Evolutionary conservation across 2,888 invertebrate genomes (phyloP), one percentile per base, ranked within the genome.

Genomic region (Uropetala carovei): DNA sequence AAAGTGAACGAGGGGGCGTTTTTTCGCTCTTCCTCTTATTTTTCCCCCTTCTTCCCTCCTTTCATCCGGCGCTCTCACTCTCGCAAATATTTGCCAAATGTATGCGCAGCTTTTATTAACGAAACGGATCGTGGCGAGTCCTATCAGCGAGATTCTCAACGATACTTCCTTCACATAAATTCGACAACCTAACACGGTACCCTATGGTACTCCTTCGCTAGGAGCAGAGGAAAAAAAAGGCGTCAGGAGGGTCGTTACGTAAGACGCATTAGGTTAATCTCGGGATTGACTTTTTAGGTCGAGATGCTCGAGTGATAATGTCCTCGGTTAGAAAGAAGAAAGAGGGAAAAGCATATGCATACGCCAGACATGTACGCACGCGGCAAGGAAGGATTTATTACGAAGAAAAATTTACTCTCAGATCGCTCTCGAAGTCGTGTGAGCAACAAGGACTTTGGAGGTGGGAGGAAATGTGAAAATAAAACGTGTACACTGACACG

Each of bases 131-230:
- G n/a, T n/a, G 11, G 56, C 57, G 56, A 10, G 83, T 43, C 43
- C 59, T 86, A 16, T 27, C 30, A 8, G 64, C 18, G 43, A 56
- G 89, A 64, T 89, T 68, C 64, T 18, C 2, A n/a, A 43, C 89
- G 89, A 89, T 89, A 89, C 64, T 43, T 89, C 60, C 86, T 64
- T 86, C 89, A 64, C 75, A 89, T 89, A 89, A 89, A 89, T 89
- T 56, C 64, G 60, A 0, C 43, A 43, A 43, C 27, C 27, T 16
- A 86, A 60, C 86, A 9, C 60, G 60, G 64, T 43, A n/a, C 64
- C 64, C 0, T 43, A 18, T 18, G 75, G 75, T 27, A 75, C 75
- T 75, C 22, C 16, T 75, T 22, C 22, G 27, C 22, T 22, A 75
- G 22, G 16, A 16, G 64, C n/a, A n/a, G 68, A 18, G 22, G 75